A percentile compares a stretch with the other conserved stretches of the same genome.
Conservation (phyloP, 2,797 vertebrate species). For the Crocodylus rhombifer region DNA sequence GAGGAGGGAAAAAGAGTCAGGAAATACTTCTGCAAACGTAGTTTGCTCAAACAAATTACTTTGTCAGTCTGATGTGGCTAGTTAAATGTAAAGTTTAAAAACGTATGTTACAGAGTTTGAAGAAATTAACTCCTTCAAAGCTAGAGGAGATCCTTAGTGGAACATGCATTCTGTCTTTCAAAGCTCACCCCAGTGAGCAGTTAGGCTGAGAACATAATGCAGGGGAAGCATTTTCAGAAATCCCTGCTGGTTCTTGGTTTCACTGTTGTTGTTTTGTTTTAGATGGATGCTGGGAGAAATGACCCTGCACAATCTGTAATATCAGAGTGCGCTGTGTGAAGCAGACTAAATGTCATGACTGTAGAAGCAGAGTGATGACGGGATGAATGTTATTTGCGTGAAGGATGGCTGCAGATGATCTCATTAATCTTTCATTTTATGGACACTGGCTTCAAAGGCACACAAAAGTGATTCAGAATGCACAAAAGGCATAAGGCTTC, state of each 20-base stretch:
- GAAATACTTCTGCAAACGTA: slow-evolving; percentile 55
- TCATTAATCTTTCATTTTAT: slow-evolving; percentile 73
- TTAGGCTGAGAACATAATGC: slow-evolving; percentile 22
- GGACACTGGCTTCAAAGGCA: slow-evolving; percentile 49
- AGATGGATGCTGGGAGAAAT: slow-evolving; percentile 35
- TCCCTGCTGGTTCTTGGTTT: slow-evolving; percentile 34
- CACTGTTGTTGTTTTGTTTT: neutral
- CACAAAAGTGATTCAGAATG: slow-evolving; percentile 27
- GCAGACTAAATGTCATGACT: slow-evolving; percentile 53
- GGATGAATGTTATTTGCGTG: slow-evolving; percentile 44
- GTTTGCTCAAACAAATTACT: slow-evolving; percentile 54
- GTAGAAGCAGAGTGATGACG: slow-evolving; percentile 42
- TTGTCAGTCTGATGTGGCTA: slow-evolving; percentile 28
- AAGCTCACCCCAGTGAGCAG: neutral
- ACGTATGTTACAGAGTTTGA: slow-evolving; percentile 32
- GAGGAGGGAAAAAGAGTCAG: neutral
- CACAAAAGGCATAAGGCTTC: slow-evolving; percentile 22
- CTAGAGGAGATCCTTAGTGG: neutral
- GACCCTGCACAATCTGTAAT: slow-evolving; percentile 33
- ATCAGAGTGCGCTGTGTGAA: slow-evolving; percentile 57
- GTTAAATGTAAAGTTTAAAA: slow-evolving; percentile 44
- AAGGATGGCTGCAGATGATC: slow-evolving; percentile 34
- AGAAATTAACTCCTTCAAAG: slow-evolving; percentile 55
- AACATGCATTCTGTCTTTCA: neutral
- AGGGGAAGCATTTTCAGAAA: slow-evolving; percentile 48